phyloP scores from a whole-genome alignment of 2,797 vertebrate species.

The Phoebastria nigripes region DNA sequence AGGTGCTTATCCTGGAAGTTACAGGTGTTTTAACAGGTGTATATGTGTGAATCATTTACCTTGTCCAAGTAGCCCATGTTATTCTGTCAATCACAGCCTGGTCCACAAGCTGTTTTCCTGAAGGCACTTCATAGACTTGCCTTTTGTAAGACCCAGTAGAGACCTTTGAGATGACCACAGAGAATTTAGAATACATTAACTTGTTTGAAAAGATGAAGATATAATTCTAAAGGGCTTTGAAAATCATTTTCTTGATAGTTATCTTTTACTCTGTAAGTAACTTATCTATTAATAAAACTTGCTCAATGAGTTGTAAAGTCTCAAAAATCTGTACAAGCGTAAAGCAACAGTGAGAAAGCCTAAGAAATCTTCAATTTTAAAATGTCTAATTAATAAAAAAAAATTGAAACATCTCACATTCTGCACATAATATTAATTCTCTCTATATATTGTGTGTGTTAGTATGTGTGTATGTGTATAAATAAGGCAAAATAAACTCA shows the following conservation, averaged over 20 bases:
- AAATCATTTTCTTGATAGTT: not conserved
- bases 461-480: not conserved
- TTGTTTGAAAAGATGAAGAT: not conserved
- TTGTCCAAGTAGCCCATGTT: constrained; percentile 98
- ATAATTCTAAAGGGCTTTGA: not conserved
- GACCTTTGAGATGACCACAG: constrained; percentile 75
- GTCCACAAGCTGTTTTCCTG: constrained; percentile 92
- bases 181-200: not conserved
- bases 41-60: constrained; percentile 73
- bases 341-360: not conserved
- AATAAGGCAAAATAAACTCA: not conserved
- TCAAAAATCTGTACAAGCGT: not conserved
- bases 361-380: not conserved
- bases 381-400: not conserved
- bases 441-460: not conserved
- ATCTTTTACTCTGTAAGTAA: not conserved
- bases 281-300: not conserved
- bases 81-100: constrained; percentile 92
- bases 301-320: not conserved
- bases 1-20: not conserved
- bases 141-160: constrained; percentile 97
- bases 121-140: constrained; percentile 97
- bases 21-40: not conserved
- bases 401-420: not conserved
- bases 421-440: not conserved